A percentile compares a stretch with the other conserved stretches of the same genome.
phyloP scores from a whole-genome alignment of 1,140 invertebrate genomes.

The Plectrocnemia conspersa region DNA sequence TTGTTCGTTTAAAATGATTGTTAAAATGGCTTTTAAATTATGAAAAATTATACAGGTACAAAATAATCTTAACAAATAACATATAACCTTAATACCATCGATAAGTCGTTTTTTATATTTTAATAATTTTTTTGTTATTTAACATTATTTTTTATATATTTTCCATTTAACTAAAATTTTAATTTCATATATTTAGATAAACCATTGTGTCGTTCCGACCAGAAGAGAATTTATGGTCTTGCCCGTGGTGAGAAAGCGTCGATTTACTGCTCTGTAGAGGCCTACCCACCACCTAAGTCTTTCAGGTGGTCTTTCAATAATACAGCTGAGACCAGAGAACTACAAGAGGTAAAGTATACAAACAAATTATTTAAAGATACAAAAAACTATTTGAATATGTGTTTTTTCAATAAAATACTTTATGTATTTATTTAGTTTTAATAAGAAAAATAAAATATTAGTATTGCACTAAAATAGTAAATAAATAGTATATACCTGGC shows the following conservation, averaged over 20 bases:
- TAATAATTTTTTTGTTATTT: conserved; percentile 2
- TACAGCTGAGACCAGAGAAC: conserved; percentile 73
- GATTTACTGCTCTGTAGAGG: conserved; percentile 79
- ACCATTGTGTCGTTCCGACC: conserved; percentile 73
- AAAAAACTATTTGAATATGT: no score
- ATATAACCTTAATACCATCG: not conserved
- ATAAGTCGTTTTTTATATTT: not conserved
- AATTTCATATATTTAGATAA: no score
- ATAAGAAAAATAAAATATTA: no score
- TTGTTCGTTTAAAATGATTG: no score
- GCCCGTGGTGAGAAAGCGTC: conserved; percentile 75
- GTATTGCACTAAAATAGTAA: no score
- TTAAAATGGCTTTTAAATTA: no score
- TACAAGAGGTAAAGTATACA: conserved; percentile 52
- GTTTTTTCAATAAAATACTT: no score
- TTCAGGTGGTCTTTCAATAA: conserved; percentile 91
- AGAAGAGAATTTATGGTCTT: conserved; percentile 78
- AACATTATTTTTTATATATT: not conserved
- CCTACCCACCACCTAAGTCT: conserved; percentile 75
- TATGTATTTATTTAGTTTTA: not conserved
- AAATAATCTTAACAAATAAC: not conserved
- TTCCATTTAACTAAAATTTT: conserved; percentile 34
- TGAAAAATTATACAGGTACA: not conserved
- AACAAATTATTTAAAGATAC: no score
- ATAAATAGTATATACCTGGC: no score